Base-by-base conservation (phyloP, 1,140 invertebrate genomes). In the Caenorhabditis latens region DNA sequence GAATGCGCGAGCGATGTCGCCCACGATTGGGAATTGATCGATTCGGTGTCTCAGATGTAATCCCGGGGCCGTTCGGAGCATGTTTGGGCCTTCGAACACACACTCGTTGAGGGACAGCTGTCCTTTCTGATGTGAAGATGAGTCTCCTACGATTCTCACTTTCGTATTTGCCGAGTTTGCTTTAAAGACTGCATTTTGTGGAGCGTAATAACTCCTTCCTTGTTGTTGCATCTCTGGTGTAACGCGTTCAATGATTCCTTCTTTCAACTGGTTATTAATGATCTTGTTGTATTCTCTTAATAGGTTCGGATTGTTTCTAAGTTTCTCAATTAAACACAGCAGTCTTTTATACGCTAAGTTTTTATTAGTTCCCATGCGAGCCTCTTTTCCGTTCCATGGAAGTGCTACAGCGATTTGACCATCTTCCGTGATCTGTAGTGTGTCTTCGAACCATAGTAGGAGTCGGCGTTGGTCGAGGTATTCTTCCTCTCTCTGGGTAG, bases 81-180 rank as follows among this genome's bases (percentile, higher is more conserved):
- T 13, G 24, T 58, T 24, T 14, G 87, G 87, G 16, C 89, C 89
- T 32, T 40, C 84, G 57, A 84, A 90, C 13, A 92, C 13, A 21
- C n/a, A 87, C 79, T 93, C 91, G 84, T 93, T 93, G 75, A 93
- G 86, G 7, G 90, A 90, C 11, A 90, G 42, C 43, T 50, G 58
- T 61, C 90, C 91, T 19, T 57, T 75, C 2, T 87, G 58, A 85
- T 92, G 88, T 19, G 86, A 88, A n/a, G 92, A 93, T 0, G 90
- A 91, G 85, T 93, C 92, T 75, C 92, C 93, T 6, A 93, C 93
- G 16, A 91, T 89, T 19, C 93, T 86, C 0, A 91, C 82, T 87
- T 93, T 91, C 2, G 92, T 92, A 4, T 91, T 92, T n/a, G 88
- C 88, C 8, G 50, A 50, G 46, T 88, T 90, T 24, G 82, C 55